phyloP scores from a whole-genome alignment of 2,797 vertebrate genomes.

The Luscinia luscinia region DNA sequence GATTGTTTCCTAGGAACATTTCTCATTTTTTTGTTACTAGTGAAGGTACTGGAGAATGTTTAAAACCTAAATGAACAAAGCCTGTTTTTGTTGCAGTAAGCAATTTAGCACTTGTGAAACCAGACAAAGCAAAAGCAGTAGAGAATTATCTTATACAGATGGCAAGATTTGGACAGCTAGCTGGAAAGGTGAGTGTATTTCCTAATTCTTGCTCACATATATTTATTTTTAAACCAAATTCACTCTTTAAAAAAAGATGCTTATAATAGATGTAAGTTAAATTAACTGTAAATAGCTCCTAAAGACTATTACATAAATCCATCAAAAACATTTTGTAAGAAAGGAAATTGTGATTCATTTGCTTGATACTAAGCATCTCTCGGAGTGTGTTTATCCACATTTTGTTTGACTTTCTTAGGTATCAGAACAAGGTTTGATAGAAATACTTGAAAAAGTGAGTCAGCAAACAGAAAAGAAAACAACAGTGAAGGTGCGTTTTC shows the following conservation, averaged over 20 bases:
- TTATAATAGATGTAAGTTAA: background rate
- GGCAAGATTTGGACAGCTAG: constrained; percentile 91
- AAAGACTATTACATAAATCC: background rate
- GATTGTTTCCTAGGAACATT: background rate
- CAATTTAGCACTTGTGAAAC: constrained; percentile 97
- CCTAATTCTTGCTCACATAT: background rate
- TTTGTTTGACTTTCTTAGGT: constrained; percentile 78
- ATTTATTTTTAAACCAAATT: background rate
- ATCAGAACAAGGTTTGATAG: constrained; percentile 93
- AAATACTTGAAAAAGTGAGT: constrained; percentile 98
- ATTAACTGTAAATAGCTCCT: background rate
- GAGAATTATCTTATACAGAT: constrained; percentile 99
- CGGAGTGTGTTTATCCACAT: background rate
- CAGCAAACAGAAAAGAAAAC: constrained; percentile 97
- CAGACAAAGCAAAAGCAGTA: constrained; percentile 95
- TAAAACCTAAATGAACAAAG: background rate
- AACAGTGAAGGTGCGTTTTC: constrained; percentile 88
- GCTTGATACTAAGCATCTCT: background rate
- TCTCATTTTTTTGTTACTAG: background rate
- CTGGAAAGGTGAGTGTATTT: constrained; percentile 86
- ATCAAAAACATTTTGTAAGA: background rate
- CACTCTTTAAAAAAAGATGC: background rate
- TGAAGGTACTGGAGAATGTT: background rate
- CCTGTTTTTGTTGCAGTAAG: constrained; percentile 84
- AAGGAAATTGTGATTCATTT: background rate